A percentile compares a stretch with the other conserved stretches of the same genome.
phyloP scores from a whole-genome alignment of 2,797 vertebrate species.

The Gephyroberyx darwinii region DNA sequence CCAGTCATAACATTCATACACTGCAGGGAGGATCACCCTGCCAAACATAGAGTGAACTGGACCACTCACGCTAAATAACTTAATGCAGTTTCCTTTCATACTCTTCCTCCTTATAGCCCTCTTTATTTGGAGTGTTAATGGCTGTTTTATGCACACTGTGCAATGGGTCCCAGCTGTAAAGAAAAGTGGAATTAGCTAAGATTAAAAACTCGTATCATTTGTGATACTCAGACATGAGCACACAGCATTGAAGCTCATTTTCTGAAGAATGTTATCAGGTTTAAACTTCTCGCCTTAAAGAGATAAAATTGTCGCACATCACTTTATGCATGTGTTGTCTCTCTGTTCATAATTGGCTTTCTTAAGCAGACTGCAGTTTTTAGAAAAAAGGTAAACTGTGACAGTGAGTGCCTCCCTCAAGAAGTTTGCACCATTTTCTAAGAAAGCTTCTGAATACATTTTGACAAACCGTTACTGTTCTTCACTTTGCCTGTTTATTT shows the following conservation, averaged over 20 bases:
- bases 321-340: slow-evolving; percentile 19
- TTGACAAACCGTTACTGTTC: slow-evolving; percentile 73
- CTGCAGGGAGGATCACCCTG: slow-evolving; percentile 50
- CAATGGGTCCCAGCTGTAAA: slow-evolving; percentile 47
- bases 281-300: slow-evolving; percentile 46
- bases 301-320: slow-evolving; percentile 16
- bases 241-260: slow-evolving; percentile 53
- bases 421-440: slow-evolving; percentile 67
- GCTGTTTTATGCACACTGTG: slow-evolving; percentile 39
- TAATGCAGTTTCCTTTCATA: not conserved
- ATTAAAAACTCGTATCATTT: slow-evolving; percentile 52
- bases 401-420: slow-evolving; percentile 68
- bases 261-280: slow-evolving; percentile 63
- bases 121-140: slow-evolving; percentile 35
- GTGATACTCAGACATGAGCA: slow-evolving; percentile 44
- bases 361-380: slow-evolving; percentile 66
- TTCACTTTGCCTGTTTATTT: slow-evolving; percentile 77
- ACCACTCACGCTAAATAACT: slow-evolving; percentile 20
- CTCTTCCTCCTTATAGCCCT: not conserved
- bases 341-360: slow-evolving; percentile 74
- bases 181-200: slow-evolving; percentile 40
- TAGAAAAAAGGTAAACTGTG: slow-evolving; percentile 65
- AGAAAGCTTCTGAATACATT: slow-evolving; percentile 74
- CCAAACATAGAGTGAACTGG: slow-evolving; percentile 23
- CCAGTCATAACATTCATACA: slow-evolving; percentile 62